Evolutionary conservation across 2,888 invertebrate genomes (phyloP), one percentile per base, ranked within the genome.

Genomic region (Matsumyia berberina): DNA sequence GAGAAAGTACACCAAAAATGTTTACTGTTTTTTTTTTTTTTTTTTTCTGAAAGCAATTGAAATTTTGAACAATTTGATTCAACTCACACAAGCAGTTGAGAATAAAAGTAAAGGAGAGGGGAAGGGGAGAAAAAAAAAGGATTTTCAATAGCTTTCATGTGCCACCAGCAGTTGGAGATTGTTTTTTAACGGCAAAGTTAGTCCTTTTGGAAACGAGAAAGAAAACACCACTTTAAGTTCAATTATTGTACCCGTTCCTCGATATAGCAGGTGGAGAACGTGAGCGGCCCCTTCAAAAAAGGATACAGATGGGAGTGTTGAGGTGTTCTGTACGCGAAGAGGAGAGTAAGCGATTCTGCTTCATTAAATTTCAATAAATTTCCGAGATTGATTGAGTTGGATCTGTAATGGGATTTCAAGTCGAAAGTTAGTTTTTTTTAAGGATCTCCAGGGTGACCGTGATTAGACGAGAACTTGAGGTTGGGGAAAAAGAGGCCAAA

Each of bases 351-450:
- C 72, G 55, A 55, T 72, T 72, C 17, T 60, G 82, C 37, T 78
- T 78, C 72, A 83, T 83, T 62, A 78, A 83, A 60, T 83, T 83
- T 72, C 72, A 78, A 78, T 83, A 77, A 83, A 78, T 57, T 8
- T 31, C 35, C 37, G 42, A 58, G 60, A 78, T 78, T 78, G 82
- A 83, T 81, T 77, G 81, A 66, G 72, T 49, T 57, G 24, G 44
- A 19, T 8, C 29, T 46, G 2, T 4, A 24, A 24, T 12, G 17
- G 44, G 19, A 46, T 62, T 60, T 62, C 35, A 29, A 53, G 49
- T 70, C 42, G 60, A 35, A 74, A 39, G 19, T 19, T 57, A 66
- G 55, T 66, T 53, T 64, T 44, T 55, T 69, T 42, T 15, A 53
- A 19, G 46, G 46, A 46, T 46, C 1, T 24, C 19, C 19, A 46